Evolutionary conservation across 2,888 invertebrate genomes (phyloP).

Genomic region (Hypena proboscidalis): DNA sequence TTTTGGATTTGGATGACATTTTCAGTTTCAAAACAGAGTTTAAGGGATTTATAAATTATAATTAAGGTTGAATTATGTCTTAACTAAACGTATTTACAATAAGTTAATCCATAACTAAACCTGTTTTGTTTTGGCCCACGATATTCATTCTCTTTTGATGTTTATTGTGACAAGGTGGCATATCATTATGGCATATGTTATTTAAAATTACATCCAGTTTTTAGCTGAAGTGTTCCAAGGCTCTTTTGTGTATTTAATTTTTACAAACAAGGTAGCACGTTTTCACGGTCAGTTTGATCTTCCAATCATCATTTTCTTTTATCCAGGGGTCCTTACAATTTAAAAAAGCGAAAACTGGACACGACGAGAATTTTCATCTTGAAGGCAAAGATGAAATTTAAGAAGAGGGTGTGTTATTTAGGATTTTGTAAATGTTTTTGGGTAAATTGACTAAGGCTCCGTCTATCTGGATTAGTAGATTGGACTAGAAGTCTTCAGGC

Average conservation of each 20-base stretch:
- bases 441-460: conserved; percentile 20
- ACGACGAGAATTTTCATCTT: conserved; percentile 26
- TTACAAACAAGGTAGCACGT: background rate
- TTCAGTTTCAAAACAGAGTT: too few species aligned
- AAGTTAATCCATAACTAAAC: too few species aligned
- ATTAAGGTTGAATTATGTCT: too few species aligned
- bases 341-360: conserved; percentile 29
- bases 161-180: too few species aligned
- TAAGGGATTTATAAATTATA: too few species aligned
- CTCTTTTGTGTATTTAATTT: background rate
- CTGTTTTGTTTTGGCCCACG: too few species aligned
- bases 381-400: conserved; percentile 13
- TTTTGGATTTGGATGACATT: too few species aligned
- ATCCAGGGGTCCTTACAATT: conserved; percentile 25
- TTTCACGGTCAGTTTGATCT: conserved; percentile 1
- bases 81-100: too few species aligned
- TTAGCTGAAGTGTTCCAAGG: conserved; percentile 17
- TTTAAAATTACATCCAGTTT: conserved; percentile 19
- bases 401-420: conserved; percentile 5
- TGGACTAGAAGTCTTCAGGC: too few species aligned
- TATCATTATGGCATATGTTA: too few species aligned
- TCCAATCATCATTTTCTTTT: conserved; percentile 34
- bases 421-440: conserved; percentile 16
- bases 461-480: background rate
- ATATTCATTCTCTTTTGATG: too few species aligned